Evolutionary conservation across 2,888 invertebrate species (phyloP), one percentile per base, ranked within the genome.

Genomic region (Latheticus oryzae): DNA sequence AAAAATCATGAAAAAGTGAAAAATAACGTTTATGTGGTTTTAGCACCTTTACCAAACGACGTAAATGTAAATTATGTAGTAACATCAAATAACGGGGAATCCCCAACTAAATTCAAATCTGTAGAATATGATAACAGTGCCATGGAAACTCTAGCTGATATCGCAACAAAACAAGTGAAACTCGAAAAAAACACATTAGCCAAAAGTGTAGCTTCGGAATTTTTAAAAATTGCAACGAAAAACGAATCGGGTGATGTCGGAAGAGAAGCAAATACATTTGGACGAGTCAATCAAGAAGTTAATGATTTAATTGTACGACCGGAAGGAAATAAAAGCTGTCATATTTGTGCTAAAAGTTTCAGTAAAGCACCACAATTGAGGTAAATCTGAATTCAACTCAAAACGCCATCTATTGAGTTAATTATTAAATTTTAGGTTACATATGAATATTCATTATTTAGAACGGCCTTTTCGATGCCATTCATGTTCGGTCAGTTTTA

Each of bases 371-470:
- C 93, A 60, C 95, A 96, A 74, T 82, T 97, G 61, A 85, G 90
- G 79, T 78, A 67, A 66, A 23, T 26, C 15, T 21, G 17, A 24
- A 28, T 47, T n/a, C n/a, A n/a, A n/a, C n/a, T n/a, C n/a, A n/a
- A n/a, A n/a, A n/a, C n/a, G n/a, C n/a, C n/a, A n/a, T n/a, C n/a
- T n/a, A n/a, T n/a, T n/a, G n/a, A n/a, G n/a, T n/a, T n/a, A n/a
- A n/a, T n/a, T n/a, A n/a, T 21, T 51, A 35, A 60, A 54, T 73
- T 75, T 32, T 60, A 78, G 79, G 62, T 82, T 97, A 61, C 97
- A 97, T 79, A 91, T 95, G 78, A 96, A 97, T 78, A 95, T 96
- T 65, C 97, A 97, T 79, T 95, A 94, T 72, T 89, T 97, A 83
- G 96, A 96, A 77, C 84, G 95, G 60, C 94, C 93, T 43, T 95